Base-by-base conservation (phyloP, 2,113 vertebrate species). In the Saimiri boliviensis region DNA sequence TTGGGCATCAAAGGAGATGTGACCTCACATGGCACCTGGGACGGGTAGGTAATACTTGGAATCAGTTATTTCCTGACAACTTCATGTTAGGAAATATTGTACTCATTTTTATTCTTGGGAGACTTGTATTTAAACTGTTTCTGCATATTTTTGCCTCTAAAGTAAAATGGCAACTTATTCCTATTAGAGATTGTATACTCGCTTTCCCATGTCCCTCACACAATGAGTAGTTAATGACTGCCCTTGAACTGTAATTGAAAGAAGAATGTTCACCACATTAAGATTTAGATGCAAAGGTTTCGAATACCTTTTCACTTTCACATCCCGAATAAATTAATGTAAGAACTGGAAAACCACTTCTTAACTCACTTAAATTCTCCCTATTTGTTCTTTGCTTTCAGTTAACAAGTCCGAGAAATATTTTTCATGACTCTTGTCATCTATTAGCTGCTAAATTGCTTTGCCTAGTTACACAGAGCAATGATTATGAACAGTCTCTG, bases 331-430 rank as follows among this genome's bases (percentile, higher is more conserved):
- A 87, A 84, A 88, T 89, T 27, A 84, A 76, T 52, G 21, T 56
- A 91, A 85, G 45, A 94, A 95, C 58, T 77, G 56, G 49, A 84
- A 90, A 94, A 89, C 16, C 16, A 60, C 76, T 66, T 89, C 30
- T 92, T 52, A 90, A 73, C 56, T 96, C 80, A 56, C 63, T 66
- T 70, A 84, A 81, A n/a, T 89, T 42, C 20, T 4, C 35, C 25
- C 40, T 42, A 4, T 94, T 80, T 73, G 30, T 74, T 49, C 21
- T 76, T 82, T 54, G n/a, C 45, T 96, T 66, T 32, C 30, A 81
- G 49, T 97, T 95, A 89, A 56, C 58, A 93, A 35, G 4, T 74
- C 58, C 9, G 76, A 58, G 63, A 77, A 92, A 91, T 73, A 85
- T 35, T 81, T 80, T 27, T 30, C 21, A 49, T 49, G 56, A 87